These are phyloP conservation scores for Monochamus saltuarius DNA, from an alignment of 1,140 invertebrate genomes.

Conservation along the genomic window DNA sequence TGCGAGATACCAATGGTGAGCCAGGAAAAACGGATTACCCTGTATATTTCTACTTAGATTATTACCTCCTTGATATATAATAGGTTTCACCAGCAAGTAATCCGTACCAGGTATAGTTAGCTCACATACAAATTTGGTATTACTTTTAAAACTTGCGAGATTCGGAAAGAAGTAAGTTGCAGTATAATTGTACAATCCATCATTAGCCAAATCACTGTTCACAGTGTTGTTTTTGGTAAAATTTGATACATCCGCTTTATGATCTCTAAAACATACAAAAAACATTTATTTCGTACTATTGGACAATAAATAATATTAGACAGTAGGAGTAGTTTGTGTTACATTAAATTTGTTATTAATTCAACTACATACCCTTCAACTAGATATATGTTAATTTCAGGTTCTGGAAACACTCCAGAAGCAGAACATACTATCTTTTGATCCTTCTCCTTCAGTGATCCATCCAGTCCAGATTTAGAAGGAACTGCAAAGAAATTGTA, in stretches of 20 bases:
- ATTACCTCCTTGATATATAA: constrained; percentile 29
- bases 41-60: not conserved
- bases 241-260: not conserved
- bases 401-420: constrained; percentile 6
- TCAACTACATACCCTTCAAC: constrained; percentile 1
- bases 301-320: not conserved
- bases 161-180: constrained; percentile 19
- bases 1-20: too few relatives aligned
- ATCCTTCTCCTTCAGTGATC: not conserved
- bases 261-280: constrained; percentile 4
- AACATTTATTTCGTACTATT: not conserved
- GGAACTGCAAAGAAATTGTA: constrained; percentile 11
- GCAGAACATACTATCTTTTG: constrained; percentile 4
- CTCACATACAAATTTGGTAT: constrained; percentile 29
- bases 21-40: too few relatives aligned
- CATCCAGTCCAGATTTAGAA: constrained; percentile 6
- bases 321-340: not conserved
- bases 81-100: constrained; percentile 25
- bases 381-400: constrained; percentile 13
- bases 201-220: constrained; percentile 5
- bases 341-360: not conserved
- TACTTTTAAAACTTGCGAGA: constrained; percentile 23
- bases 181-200: constrained; percentile 25
- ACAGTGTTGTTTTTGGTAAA: constrained; percentile 1
- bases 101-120: constrained; percentile 34